Evolutionary conservation across 2,113 vertebrate species (phyloP).

Genomic region (Himantopus leucocephalus): DNA sequence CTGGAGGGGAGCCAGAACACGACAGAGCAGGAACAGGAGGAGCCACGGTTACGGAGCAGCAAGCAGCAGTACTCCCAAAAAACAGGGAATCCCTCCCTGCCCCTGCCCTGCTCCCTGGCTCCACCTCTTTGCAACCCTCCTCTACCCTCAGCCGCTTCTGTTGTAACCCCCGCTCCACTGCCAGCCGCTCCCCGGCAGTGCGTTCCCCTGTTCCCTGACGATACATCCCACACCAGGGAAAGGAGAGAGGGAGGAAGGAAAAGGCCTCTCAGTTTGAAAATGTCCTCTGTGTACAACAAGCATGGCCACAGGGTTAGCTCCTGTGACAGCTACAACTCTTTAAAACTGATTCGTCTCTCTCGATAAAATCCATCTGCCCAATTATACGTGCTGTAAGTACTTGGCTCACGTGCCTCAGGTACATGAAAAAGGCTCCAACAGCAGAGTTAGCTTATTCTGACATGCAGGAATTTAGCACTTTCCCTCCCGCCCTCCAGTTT

Average conservation of each 20-base stretch:
- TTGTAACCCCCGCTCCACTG: background rate
- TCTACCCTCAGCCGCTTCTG: background rate
- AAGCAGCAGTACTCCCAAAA: background rate
- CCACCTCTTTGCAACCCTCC: background rate
- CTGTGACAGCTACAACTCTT: background rate
- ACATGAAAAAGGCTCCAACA: background rate
- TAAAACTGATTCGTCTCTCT: background rate
- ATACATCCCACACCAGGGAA: background rate
- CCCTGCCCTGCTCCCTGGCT: background rate
- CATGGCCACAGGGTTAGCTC: background rate
- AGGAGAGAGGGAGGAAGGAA: background rate
- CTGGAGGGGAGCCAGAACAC: background rate
- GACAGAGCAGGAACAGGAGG: background rate
- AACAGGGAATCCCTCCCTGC: background rate
- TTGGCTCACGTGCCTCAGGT: background rate
- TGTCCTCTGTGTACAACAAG: background rate
- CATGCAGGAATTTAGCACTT: background rate
- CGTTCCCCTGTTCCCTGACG: background rate
- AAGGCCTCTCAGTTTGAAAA: background rate
- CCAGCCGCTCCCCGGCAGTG: background rate
- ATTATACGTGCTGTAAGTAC: background rate
- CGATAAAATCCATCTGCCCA: background rate
- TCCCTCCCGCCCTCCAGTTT: background rate
- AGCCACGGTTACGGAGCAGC: background rate
- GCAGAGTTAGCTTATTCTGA: background rate